Conservation (phyloP, 1,140 invertebrate species). For the Meloidogyne exigua region DNA sequence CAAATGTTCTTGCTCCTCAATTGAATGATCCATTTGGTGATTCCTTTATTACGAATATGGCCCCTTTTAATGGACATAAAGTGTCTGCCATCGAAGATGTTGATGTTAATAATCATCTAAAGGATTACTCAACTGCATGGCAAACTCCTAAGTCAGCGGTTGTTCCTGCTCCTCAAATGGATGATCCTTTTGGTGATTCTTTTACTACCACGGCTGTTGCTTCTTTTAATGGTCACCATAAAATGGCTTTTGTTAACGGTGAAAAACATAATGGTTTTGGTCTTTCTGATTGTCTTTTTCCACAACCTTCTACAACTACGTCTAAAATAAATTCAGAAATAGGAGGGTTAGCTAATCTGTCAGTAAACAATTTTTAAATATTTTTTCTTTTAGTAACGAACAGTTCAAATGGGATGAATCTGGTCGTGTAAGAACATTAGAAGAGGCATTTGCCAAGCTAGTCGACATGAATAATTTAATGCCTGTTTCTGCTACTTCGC, state of each 20-base stretch:
- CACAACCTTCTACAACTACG: conserved; percentile 5
- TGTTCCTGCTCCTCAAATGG: conserved; percentile 11
- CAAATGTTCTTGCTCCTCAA: neutral
- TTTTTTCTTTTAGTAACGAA: conserved; percentile 21
- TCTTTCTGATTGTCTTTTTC: neutral
- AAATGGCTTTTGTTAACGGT: neutral
- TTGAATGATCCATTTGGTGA: conserved; percentile 55
- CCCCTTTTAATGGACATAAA: conserved; percentile 15
- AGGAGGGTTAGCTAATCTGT: neutral
- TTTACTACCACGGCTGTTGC: conserved; percentile 14
- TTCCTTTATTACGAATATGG: conserved; percentile 28
- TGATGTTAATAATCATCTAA: neutral
- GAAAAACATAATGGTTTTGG: neutral
- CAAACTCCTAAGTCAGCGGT: neutral
- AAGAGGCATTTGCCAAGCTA: conserved; percentile 60
- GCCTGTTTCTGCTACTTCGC: neutral
- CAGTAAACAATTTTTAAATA: neutral
- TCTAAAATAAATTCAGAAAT: neutral
- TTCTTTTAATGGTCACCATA: conserved; percentile 14
- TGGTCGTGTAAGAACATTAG: conserved; percentile 48
- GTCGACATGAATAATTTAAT: conserved; percentile 59
- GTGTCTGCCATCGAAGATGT: neutral
- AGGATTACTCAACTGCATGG: neutral
- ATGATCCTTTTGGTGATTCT: conserved; percentile 57
- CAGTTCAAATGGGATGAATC: conserved; percentile 33